Percentiles rank a stretch among this genome's conserved stretches.
Conservation (phyloP, 64 coral and sea anemone genomes). For the Cladopsammia gracilis region DNA sequence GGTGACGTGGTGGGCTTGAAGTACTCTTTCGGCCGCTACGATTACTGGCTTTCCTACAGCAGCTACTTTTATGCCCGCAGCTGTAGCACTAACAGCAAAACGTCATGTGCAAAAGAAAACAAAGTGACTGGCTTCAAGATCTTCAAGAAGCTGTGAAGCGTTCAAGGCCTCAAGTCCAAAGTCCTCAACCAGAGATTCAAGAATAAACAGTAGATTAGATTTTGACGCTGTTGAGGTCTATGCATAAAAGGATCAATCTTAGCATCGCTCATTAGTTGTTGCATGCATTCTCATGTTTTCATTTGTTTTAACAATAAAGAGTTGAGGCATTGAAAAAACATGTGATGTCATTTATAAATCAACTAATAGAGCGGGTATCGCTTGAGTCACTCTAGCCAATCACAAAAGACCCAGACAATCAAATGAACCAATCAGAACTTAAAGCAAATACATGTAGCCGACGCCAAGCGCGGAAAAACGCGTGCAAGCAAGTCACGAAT, state of each 20-base stretch:
- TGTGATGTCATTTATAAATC: neutral
- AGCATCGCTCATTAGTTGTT: neutral
- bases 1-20: conserved; percentile 63
- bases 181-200: neutral
- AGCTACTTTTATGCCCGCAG: conserved; percentile 15
- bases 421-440: too few species aligned
- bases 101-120: conserved; percentile 28
- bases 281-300: too few species aligned
- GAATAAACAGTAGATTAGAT: neutral
- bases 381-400: too few species aligned
- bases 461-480: too few species aligned
- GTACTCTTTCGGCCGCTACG: neutral
- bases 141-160: conserved; percentile 64
- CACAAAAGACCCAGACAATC: too few species aligned
- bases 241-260: neutral
- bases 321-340: neutral
- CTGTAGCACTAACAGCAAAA: conserved; percentile 31
- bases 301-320: too few species aligned
- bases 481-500: too few species aligned
- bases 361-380: too few species aligned
- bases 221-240: neutral
- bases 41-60: conserved; percentile 42
- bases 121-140: conserved; percentile 55
- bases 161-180: neutral
- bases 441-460: too few species aligned